These are phyloP conservation scores for Polypterus bichir DNA, from an alignment of 2,113 vertebrate species.

Conservation along the genomic window DNA sequence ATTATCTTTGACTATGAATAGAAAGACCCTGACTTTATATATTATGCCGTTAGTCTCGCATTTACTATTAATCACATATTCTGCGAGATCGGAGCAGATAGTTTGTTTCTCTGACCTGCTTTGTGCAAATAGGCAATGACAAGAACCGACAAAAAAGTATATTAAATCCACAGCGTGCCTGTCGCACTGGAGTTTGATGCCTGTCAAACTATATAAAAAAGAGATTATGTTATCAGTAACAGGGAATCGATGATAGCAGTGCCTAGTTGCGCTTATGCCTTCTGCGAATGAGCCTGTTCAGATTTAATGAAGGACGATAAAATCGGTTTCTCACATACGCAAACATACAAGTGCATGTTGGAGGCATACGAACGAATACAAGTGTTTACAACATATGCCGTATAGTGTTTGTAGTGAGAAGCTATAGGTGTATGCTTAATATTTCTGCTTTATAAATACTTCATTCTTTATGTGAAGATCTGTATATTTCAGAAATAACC, in stretches of 20 bases:
- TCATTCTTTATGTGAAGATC: too few species aligned
- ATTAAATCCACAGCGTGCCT: slow-evolving; percentile 41
- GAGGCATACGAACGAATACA: too few species aligned
- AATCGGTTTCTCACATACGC: slow-evolving; percentile 36
- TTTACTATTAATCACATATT: slow-evolving; percentile 43
- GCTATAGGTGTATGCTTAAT: too few species aligned
- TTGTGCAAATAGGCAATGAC: slow-evolving; percentile 61
- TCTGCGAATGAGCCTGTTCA: slow-evolving; percentile 48
- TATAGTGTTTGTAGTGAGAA: too few species aligned
- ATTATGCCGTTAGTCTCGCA: slow-evolving; percentile 31
- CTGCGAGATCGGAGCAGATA: slow-evolving; percentile 41
- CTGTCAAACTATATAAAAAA: slow-evolving; percentile 67
- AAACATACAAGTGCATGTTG: too few species aligned
- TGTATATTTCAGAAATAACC: too few species aligned
- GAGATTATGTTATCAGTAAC: slow-evolving; percentile 63
- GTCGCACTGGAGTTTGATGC: slow-evolving; percentile 56
- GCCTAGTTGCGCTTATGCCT: slow-evolving; percentile 46
- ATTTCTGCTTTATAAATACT: too few species aligned
- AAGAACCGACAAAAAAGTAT: slow-evolving; percentile 31
- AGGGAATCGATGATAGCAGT: slow-evolving; percentile 53
- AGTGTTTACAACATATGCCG: too few species aligned
- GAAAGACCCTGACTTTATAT: slow-evolving; percentile 22
- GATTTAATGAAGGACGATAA: slow-evolving; percentile 61
- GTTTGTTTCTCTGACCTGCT: slow-evolving; percentile 45
- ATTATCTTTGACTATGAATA: slow-evolving; percentile 12